Evolutionary conservation across 2,113 vertebrate genomes (phyloP).

Genomic region (Eolophus roseicapilla): DNA sequence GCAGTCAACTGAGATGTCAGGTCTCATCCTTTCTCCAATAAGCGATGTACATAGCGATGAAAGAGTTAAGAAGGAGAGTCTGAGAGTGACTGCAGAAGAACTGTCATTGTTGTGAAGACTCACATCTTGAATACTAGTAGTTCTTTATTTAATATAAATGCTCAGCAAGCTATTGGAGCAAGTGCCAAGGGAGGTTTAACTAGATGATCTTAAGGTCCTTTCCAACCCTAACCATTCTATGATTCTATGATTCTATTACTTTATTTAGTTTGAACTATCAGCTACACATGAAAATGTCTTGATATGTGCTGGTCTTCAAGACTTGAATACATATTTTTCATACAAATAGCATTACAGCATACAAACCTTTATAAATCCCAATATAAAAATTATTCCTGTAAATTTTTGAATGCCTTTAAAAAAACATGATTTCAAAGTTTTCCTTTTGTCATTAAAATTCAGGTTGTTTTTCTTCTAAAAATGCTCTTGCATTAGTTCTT

Average conservation of each 20-base stretch:
- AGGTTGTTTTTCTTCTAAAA: not conserved
- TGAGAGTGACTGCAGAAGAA: not conserved
- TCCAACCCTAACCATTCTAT: not conserved
- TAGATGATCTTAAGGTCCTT: not conserved
- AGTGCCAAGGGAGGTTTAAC: not conserved
- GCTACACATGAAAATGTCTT: not conserved
- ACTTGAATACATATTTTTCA: not conserved
- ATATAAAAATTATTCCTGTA: not conserved
- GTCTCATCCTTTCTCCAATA: not conserved
- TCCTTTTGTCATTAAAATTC: not conserved
- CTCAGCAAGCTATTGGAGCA: not conserved
- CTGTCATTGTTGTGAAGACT: not conserved
- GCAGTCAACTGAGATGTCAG: not conserved
- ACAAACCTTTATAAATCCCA: not conserved
- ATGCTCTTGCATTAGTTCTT: not conserved
- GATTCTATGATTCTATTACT: not conserved
- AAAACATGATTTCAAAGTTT: not conserved
- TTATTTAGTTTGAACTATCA: not conserved
- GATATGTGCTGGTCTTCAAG: not conserved
- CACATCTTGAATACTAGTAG: not conserved
- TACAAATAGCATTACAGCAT: not conserved
- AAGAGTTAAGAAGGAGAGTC: not conserved
- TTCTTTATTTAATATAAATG: not conserved
- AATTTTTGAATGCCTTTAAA: not conserved
- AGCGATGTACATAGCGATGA: not conserved